Evolutionary conservation across 2,113 vertebrate genomes (phyloP).

Genomic region (Semicossyphus pulcher): DNA sequence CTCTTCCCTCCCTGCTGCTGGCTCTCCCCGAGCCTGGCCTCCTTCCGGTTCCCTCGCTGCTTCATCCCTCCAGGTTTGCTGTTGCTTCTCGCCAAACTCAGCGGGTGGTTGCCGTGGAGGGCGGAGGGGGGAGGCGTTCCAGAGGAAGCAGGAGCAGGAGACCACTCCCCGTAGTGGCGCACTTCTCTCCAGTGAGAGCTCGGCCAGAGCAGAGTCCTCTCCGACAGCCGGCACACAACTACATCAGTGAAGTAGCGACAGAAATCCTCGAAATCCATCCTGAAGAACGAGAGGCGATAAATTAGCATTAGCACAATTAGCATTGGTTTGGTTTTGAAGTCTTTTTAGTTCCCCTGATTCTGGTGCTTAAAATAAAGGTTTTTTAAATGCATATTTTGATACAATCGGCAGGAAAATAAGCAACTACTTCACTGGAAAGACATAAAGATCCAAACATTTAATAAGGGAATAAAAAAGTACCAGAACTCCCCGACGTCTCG

Average conservation of each 20-base stretch:
- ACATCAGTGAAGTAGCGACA: slow-evolving; percentile 86
- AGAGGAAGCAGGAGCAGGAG: slow-evolving; percentile 28
- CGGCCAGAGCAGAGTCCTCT: slow-evolving; percentile 77
- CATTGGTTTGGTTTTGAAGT: too few species aligned
- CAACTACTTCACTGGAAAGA: not conserved
- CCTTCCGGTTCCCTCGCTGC: slow-evolving; percentile 67
- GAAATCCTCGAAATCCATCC: slow-evolving; percentile 88
- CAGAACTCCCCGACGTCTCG: slow-evolving; percentile 87
- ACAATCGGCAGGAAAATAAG: not conserved
- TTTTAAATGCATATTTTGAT: too few species aligned
- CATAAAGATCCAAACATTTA: too few species aligned
- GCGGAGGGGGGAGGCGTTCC: not conserved
- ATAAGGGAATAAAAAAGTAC: slow-evolving; percentile 52
- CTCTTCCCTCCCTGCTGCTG: slow-evolving; percentile 18
- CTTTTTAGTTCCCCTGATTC: too few species aligned
- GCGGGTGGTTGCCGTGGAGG: not conserved
- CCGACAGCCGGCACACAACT: slow-evolving; percentile 83
- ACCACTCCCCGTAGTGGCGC: slow-evolving; percentile 78
- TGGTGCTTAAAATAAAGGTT: too few species aligned
- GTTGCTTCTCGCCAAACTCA: slow-evolving; percentile 9
- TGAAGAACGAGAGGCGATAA: slow-evolving; percentile 39
- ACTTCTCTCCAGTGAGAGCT: slow-evolving; percentile 82
- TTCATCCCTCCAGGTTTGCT: slow-evolving; percentile 20
- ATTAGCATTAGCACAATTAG: too few species aligned
- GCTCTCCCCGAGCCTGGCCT: slow-evolving; percentile 69